These are phyloP conservation scores for Linnaemya tessellans DNA, from an alignment of 2,888 invertebrate genomes.

Conservation along the genomic window DNA sequence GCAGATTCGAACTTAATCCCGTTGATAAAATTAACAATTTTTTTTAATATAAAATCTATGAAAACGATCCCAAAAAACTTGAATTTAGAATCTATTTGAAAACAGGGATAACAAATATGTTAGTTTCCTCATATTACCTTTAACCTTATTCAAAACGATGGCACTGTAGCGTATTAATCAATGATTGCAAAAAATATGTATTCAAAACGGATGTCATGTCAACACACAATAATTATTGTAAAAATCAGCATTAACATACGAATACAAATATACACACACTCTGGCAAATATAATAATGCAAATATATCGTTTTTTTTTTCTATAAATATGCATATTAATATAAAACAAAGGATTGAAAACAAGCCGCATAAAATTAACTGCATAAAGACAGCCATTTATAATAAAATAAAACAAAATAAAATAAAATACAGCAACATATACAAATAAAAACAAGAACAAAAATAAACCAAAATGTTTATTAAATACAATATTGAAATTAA, in stretches of 20 bases:
- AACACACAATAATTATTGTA: slow-evolving; percentile 63
- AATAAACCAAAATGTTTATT: not conserved
- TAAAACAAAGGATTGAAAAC: slow-evolving; percentile 51
- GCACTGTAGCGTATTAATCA: not conserved
- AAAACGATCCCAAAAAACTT: not conserved
- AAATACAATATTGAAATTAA: slow-evolving; percentile 28
- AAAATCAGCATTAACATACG: slow-evolving; percentile 29
- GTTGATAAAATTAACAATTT: too few relatives aligned
- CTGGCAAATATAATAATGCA: not conserved
- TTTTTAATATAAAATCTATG: too few relatives aligned
- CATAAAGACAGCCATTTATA: not conserved
- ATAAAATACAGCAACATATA: not conserved
- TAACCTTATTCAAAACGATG: slow-evolving; percentile 1
- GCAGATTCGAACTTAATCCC: too few relatives aligned
- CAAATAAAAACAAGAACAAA: not conserved
- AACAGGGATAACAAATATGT: not conserved
- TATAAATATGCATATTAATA: slow-evolving; percentile 31
- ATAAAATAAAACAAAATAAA: not conserved
- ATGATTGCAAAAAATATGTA: not conserved
- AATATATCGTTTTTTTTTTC: slow-evolving; percentile 15
- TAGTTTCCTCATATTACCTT: too few relatives aligned
- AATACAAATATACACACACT: not conserved
- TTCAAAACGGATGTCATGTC: slow-evolving; percentile 61
- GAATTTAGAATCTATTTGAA: too few relatives aligned
- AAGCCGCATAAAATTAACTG: slow-evolving; percentile 17